phyloP scores from a whole-genome alignment of 2,113 vertebrate genomes.

The Noctilio leporinus region DNA sequence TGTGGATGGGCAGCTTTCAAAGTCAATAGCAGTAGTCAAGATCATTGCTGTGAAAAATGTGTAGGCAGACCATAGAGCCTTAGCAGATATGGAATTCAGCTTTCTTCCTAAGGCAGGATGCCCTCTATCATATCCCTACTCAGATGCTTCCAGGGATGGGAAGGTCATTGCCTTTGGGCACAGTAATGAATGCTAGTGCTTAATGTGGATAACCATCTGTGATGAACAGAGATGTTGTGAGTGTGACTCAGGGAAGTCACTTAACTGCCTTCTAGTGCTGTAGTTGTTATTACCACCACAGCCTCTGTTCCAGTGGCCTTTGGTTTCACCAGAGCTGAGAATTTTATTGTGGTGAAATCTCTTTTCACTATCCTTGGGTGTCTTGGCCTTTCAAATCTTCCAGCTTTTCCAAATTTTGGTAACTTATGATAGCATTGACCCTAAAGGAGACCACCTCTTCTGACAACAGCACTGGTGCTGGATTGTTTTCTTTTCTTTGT shows the following conservation, averaged over 20 bases:
- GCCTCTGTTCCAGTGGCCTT: background rate
- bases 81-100: background rate
- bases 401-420: background rate
- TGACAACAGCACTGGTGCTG: background rate
- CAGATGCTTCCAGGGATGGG: accelerated
- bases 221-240: background rate
- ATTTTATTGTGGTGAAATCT: background rate
- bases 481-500: background rate
- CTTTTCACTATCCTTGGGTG: background rate
- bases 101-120: background rate
- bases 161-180: too few species aligned
- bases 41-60: background rate
- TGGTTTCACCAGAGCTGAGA: background rate
- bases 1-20: background rate
- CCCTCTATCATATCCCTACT: too few species aligned
- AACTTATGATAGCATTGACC: background rate
- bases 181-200: accelerated
- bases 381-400: background rate
- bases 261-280: background rate
- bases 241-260: background rate
- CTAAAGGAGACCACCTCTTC: background rate
- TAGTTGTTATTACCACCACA: accelerated
- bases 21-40: background rate
- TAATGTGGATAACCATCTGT: too few species aligned
- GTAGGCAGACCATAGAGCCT: background rate